phyloP scores from a whole-genome alignment of 2,113 vertebrate species.

The Bombycilla garrulus region DNA sequence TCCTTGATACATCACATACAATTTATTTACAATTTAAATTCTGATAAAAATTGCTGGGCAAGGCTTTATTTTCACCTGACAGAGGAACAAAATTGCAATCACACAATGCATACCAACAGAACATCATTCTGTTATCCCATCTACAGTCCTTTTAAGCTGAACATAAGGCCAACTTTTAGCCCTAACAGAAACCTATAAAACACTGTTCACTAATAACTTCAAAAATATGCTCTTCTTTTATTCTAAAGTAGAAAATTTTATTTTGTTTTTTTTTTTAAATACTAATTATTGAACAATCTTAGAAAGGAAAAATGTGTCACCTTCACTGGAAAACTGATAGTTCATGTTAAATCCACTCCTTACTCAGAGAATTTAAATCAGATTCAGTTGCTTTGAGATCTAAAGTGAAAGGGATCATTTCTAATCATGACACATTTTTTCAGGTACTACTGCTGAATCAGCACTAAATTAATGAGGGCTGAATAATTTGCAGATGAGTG shows the following conservation, averaged over 20 bases:
- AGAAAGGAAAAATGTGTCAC: background rate
- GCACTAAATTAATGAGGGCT: slow-evolving; percentile 8
- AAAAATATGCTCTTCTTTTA: background rate
- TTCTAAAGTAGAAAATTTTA: background rate
- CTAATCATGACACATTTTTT: background rate
- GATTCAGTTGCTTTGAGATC: background rate
- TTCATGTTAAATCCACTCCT: background rate
- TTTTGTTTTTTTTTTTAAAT: background rate
- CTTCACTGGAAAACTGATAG: background rate
- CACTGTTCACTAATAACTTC: background rate
- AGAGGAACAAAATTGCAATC: background rate
- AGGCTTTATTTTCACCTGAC: background rate
- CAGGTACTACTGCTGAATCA: slow-evolving; percentile 1
- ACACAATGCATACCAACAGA: background rate
- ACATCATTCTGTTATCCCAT: background rate
- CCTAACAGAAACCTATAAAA: background rate
- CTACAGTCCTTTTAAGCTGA: background rate
- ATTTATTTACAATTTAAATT: background rate
- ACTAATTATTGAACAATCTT: background rate
- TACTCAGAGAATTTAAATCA: background rate
- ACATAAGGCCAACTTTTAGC: background rate
- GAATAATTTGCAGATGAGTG: background rate
- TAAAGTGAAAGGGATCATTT: background rate
- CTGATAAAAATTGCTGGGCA: background rate
- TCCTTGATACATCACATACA: background rate